Evolutionary conservation across 2,888 invertebrate genomes (phyloP).

Genomic region (Pecten maximus): DNA sequence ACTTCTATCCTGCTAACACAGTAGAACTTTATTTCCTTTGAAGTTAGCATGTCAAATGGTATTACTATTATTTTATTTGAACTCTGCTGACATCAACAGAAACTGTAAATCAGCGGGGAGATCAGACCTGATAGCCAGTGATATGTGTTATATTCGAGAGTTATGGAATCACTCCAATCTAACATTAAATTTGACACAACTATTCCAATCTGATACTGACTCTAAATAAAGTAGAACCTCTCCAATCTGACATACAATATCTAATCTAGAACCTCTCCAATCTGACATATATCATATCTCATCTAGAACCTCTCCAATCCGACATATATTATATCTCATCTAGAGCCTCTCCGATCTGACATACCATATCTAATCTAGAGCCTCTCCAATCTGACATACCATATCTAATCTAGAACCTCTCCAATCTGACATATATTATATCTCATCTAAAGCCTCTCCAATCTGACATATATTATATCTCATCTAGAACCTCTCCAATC

Average conservation of each 20-base stretch:
- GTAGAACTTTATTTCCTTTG: conserved; percentile 1
- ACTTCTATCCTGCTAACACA: not conserved
- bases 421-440: not conserved
- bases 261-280: not conserved
- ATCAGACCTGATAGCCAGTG: not conserved
- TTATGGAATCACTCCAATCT: not conserved
- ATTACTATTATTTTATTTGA: not conserved
- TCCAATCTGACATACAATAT: not conserved
- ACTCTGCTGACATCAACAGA: not conserved
- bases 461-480: not conserved
- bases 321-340: not conserved
- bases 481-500: not conserved
- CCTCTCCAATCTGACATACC: too few species aligned
- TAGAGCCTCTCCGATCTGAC: not conserved
- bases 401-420: not conserved
- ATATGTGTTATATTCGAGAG: not conserved
- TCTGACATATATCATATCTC: not conserved
- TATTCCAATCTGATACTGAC: too few species aligned
- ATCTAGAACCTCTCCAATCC: not conserved
- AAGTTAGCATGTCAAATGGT: not conserved
- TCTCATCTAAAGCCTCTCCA: not conserved
- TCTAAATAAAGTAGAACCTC: not conserved
- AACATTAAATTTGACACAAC: not conserved
- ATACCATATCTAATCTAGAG: too few species aligned
- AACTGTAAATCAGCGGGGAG: not conserved